phyloP scores from a whole-genome alignment of 2,888 invertebrate genomes.

The Slavum lentiscoides region DNA sequence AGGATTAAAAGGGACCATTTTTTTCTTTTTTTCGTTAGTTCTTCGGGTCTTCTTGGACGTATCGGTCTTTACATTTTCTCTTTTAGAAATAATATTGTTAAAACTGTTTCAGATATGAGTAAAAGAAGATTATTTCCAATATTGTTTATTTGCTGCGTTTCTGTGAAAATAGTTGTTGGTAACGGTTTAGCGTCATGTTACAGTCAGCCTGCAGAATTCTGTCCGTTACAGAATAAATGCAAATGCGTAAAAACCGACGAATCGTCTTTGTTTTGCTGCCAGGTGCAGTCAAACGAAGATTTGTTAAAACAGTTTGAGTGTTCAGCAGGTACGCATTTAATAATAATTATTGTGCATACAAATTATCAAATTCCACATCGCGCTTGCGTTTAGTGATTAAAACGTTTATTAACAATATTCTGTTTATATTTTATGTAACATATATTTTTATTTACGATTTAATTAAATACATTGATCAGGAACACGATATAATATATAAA shows the following conservation, averaged over 20 bases:
- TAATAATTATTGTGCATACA: not conserved
- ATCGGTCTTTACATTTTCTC: not conserved
- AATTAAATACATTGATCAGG: too few relatives aligned
- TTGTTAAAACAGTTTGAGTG: slow-evolving; percentile 27
- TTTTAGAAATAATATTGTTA: not conserved
- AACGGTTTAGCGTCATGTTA: slow-evolving; percentile 33
- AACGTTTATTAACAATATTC: not conserved
- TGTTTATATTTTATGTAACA: slow-evolving; percentile 7
- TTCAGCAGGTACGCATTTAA: slow-evolving; percentile 19
- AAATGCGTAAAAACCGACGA: slow-evolving; percentile 28
- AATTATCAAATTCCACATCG: too few relatives aligned
- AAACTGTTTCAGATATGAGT: slow-evolving; percentile 42
- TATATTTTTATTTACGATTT: too few relatives aligned
- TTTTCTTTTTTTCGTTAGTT: not conserved
- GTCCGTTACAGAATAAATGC: slow-evolving; percentile 31
- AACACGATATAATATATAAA: too few relatives aligned
- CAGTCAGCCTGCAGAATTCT: slow-evolving; percentile 18
- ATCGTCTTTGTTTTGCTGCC: slow-evolving; percentile 37
- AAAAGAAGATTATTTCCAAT: slow-evolving; percentile 6
- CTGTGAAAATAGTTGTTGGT: slow-evolving; percentile 17
- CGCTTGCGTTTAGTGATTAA: too few relatives aligned
- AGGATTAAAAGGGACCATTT: not conserved
- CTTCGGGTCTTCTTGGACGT: not conserved
- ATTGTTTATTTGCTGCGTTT: slow-evolving; percentile 22
- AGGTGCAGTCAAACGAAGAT: slow-evolving; percentile 35